Evolutionary conservation across 2,797 vertebrate species (phyloP), one percentile per base, ranked within the genome.

Genomic region (Bradypodion ventrale): DNA sequence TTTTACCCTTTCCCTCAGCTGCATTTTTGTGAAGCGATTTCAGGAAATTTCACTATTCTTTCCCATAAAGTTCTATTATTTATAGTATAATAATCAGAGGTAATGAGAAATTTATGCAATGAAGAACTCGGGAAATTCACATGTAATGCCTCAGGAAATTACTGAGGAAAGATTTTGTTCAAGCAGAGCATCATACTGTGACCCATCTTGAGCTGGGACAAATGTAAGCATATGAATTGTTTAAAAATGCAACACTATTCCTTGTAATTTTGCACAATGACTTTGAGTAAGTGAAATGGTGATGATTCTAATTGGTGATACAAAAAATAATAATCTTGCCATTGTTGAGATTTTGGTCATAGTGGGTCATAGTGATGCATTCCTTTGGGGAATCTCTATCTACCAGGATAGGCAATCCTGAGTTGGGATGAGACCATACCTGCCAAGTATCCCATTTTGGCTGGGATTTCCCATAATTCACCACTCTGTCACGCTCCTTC

Each of bases 101-200:
- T 88, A 80, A 77, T 83, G 72, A 68, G 29, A 72, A 83, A 82
- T 52, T 2, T 74, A 63, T 56, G 69, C 65, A 65, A 27, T 49
- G 68, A 84, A 84, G 23, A 78, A 40, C 32, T 4, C 32, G 49
- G 76, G 59, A 79, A 79, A 79, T 84, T 52, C 12, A 65, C 52
- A 44, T 65, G 46, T 29, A 74, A 65, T 42, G 19, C 46, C 37
- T n/a, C 83, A 84, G 83, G 83, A 84, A 79, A 84, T 84, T 84
- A 84, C 44, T 79, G 76, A 65, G 73, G 76, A 65, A 73, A 79
- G 76, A 65, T n/a, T 73, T 73, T 23, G 35, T 68, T 65, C n/a
- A n/a, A 52, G 68, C 10, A 25, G 10, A n/a, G 27, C 32, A 72
- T 27, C 42, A 37, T 10, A 37, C 42, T 42, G 7, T 63, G 60